Evolutionary conservation across 2,797 vertebrate genomes (phyloP), one percentile per base, ranked within the genome.

Genomic region (Huso huso): DNA sequence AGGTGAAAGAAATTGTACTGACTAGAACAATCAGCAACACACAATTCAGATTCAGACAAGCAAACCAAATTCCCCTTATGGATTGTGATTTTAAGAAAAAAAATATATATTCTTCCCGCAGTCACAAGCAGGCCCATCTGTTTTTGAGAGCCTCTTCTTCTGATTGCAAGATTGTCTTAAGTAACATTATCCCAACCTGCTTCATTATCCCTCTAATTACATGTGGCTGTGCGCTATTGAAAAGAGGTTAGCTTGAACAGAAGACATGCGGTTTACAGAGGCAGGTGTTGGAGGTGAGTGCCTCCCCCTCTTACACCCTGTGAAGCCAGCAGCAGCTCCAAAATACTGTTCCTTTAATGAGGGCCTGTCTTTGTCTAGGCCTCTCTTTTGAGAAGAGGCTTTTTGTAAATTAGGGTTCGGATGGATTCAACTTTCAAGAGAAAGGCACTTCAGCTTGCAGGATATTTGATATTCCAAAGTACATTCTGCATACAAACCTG

Each of bases 121-220:
- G 23, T 37, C 23, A 37, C 23, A 37, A 37, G 10, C 6, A 58
- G 55, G 55, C 10, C 6, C 11, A 7, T 11, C 10, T 58, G 12
- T 10, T 3, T 3, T 3, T 3, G 12, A 58, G 55, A 15, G 55
- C 11, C 12, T 7, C 55, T 2, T 13, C 55, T 11, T n/a, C 55
- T 58, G 55, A 8, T 58, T n/a, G 12, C 13, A 58, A 58, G 13
- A 58, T 6, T 55, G 23, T 81, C 77, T 72, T n/a, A 64, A 73
- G 72, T 78, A 77, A 77, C 76, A 55, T 79, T 75, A 73, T 51
- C 62, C 60, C n/a, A 59, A 69, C 70, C 51, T 67, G 65, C 52
- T 55, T 76, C 51, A 81, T 79, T 82, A 84, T 85, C 75, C 78
- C 74, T 75, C 60, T 78, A 79, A 83, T 83, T 77, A 78, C 80